Evolutionary conservation across 2,797 vertebrate genomes (phyloP).

Genomic region (Stomatorhinus walkeri): DNA sequence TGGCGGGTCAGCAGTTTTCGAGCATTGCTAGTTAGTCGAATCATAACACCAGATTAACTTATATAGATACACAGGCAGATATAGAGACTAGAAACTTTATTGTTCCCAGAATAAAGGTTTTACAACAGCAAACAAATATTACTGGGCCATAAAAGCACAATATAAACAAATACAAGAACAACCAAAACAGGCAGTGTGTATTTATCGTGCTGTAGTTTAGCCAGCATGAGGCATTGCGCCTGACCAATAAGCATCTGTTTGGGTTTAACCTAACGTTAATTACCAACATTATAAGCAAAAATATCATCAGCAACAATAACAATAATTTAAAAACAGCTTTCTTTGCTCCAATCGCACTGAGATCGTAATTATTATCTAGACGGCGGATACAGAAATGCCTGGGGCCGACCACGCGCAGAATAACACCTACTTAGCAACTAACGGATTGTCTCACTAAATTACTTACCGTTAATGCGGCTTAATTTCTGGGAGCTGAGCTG

Average conservation of each 20-base stretch:
- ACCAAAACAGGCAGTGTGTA: background rate
- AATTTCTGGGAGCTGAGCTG: background rate
- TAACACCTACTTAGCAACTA: background rate
- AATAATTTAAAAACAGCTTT: background rate
- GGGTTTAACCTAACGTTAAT: background rate
- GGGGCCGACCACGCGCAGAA: background rate
- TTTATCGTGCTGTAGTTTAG: background rate
- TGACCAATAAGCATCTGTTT: background rate
- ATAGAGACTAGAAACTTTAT: background rate
- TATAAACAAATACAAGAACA: background rate
- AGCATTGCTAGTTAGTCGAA: background rate
- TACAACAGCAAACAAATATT: background rate
- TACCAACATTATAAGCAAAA: background rate
- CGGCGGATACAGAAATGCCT: background rate
- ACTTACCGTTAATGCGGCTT: background rate
- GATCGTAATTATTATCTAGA: background rate
- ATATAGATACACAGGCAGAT: background rate
- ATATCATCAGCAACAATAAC: background rate
- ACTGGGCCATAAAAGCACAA: background rate
- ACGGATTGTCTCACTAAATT: background rate
- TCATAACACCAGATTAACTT: background rate
- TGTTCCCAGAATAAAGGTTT: background rate
- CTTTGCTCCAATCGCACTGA: background rate
- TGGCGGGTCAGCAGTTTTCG: background rate
- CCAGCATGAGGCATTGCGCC: background rate